These are phyloP conservation scores for Scomberomorus guttatus DNA, from an alignment of 2,797 vertebrate species.

Conservation along the genomic window DNA sequence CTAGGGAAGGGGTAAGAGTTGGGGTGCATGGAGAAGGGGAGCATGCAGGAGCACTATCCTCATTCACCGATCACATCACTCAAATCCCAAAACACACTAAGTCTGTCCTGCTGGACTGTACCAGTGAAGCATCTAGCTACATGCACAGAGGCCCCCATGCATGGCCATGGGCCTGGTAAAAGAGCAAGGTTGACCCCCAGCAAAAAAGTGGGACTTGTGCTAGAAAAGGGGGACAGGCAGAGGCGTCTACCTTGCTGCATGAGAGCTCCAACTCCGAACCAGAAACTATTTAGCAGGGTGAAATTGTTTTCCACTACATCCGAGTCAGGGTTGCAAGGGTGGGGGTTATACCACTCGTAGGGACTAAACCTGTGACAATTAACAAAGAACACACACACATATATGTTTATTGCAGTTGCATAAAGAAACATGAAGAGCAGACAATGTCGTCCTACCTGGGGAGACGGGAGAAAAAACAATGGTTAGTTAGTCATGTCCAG, in stretches of 20 bases:
- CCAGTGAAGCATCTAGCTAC: constrained; percentile 86
- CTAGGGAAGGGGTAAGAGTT: constrained; percentile 1
- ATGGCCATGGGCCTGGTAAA: constrained; percentile 87
- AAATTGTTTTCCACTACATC: constrained; percentile 99
- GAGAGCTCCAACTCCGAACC: constrained; percentile 99
- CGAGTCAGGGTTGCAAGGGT: constrained; percentile 99
- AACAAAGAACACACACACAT: constrained; percentile 88
- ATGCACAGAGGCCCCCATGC: constrained; percentile 99
- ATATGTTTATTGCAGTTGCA: constrained; percentile 61
- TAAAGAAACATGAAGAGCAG: constrained; percentile 26
- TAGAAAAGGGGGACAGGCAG: constrained; percentile 90
- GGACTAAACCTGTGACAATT: constrained; percentile 98
- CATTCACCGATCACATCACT: constrained; percentile 56
- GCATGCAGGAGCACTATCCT: constrained; percentile 75
- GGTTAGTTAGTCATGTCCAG: constrained; percentile 80
- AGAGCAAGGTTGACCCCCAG: constrained; percentile 92
- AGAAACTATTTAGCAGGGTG: constrained; percentile 99
- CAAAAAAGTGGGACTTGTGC: constrained; percentile 97
- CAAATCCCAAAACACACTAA: constrained; percentile 43
- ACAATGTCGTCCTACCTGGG: constrained; percentile 83
- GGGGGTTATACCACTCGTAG: constrained; percentile 99
- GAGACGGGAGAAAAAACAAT: constrained; percentile 89
- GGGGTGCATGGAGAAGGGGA: constrained; percentile 23
- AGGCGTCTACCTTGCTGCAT: constrained; percentile 99
- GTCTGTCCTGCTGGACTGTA: constrained; percentile 55